A percentile compares a stretch with the other conserved stretches of the same genome.
Conservation (phyloP, 2,888 invertebrate genomes). For the Colletes collaris region DNA sequence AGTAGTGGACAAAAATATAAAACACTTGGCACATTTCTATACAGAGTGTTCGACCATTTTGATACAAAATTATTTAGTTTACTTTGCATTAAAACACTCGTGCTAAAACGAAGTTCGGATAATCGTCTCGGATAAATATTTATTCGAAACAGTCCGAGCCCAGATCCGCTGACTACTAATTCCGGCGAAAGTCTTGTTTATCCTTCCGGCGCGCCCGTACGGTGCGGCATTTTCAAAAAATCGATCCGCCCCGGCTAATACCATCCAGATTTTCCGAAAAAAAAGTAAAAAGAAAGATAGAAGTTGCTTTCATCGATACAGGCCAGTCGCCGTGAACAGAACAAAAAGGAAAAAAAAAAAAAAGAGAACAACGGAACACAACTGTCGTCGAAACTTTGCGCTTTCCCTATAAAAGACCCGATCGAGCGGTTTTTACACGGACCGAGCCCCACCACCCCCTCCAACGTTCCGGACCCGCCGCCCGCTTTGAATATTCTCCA, state of each 20-base stretch:
- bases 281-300: background rate
- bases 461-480: background rate
- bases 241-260: background rate
- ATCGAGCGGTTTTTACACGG: constrained; percentile 30
- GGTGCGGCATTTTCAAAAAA: too few relatives aligned
- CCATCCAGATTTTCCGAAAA: background rate
- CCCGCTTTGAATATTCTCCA: constrained; percentile 40
- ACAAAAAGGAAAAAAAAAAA: background rate
- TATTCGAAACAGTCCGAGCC: too few relatives aligned
- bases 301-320: constrained; percentile 1
- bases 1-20: too few relatives aligned
- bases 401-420: constrained; percentile 17
- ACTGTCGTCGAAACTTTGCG: constrained; percentile 34
- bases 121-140: too few relatives aligned
- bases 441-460: constrained; percentile 3
- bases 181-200: too few relatives aligned
- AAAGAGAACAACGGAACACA: background rate
- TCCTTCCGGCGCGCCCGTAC: too few relatives aligned
- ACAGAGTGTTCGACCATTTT: too few relatives aligned
- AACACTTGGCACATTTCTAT: too few relatives aligned
- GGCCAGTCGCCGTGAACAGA: constrained; percentile 15
- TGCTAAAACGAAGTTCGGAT: too few relatives aligned
- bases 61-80: too few relatives aligned
- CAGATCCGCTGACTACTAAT: too few relatives aligned
- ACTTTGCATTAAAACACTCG: too few relatives aligned